Percentiles rank a stretch among this genome's conserved stretches.
These are phyloP conservation scores for Gadus macrocephalus DNA, from an alignment of 2,113 vertebrate species.

Conservation along the genomic window DNA sequence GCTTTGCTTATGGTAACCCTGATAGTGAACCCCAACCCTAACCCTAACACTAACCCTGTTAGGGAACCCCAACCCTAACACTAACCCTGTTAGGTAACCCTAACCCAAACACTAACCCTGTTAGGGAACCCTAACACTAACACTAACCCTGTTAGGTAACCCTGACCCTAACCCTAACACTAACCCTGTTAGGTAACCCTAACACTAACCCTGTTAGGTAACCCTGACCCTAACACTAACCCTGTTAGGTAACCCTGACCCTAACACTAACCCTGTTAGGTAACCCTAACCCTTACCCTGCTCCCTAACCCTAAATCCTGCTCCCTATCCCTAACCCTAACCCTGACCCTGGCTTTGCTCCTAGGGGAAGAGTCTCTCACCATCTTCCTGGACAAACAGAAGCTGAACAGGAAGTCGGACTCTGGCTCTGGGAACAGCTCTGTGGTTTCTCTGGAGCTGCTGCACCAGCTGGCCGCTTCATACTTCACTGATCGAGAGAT, in stretches of 20 bases:
- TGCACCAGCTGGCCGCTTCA: conserved; percentile 95
- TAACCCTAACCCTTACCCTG: not conserved
- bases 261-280: not conserved
- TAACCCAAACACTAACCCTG: too few relatives aligned
- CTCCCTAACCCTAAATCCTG: not conserved
- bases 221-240: too few relatives aligned
- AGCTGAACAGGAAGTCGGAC: conserved; percentile 86
- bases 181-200: too few relatives aligned
- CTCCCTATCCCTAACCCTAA: too few relatives aligned
- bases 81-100: too few relatives aligned
- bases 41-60: too few relatives aligned
- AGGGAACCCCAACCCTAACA: too few relatives aligned
- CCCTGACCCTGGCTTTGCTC: not conserved
- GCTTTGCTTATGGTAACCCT: not conserved
- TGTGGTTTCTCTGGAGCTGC: conserved; percentile 86
- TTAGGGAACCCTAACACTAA: too few relatives aligned
- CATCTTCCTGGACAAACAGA: conserved; percentile 97
- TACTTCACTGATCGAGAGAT: conserved; percentile 98
- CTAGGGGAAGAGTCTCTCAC: conserved; percentile 96
- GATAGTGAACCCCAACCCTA: too few relatives aligned
- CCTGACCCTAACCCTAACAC: not conserved
- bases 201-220: too few relatives aligned
- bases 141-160: too few relatives aligned
- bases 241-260: not conserved
- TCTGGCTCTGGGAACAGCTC: conserved; percentile 80